Percentiles rank a stretch among this genome's conserved stretches.
These are phyloP conservation scores for Lutjanus erythropterus DNA, from an alignment of 2,113 vertebrate species.

Conservation along the genomic window DNA sequence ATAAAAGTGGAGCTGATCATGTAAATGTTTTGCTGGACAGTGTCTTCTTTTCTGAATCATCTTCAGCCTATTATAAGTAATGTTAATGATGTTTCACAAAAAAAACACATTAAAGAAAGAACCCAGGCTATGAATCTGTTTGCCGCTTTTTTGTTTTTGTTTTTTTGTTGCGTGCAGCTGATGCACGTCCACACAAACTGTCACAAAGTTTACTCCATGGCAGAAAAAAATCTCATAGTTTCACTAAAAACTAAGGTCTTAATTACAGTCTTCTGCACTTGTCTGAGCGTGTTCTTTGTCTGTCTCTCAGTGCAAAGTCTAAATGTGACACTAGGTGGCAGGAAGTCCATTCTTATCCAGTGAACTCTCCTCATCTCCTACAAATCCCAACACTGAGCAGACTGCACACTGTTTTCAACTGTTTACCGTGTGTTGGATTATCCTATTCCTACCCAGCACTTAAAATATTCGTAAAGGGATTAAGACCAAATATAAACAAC, in stretches of 20 bases:
- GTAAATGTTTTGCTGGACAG: too few species aligned
- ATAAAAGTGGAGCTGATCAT: too few species aligned
- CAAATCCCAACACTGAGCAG: not conserved
- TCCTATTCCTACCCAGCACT: not conserved
- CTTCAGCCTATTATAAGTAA: too few species aligned
- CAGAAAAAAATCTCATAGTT: not conserved
- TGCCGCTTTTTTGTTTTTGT: too few species aligned
- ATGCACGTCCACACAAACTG: not conserved
- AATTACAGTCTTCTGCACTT: not conserved
- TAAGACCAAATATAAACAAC: not conserved
- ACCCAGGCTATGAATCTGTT: not conserved
- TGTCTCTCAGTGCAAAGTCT: not conserved
- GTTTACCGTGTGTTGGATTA: not conserved
- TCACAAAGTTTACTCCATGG: not conserved
- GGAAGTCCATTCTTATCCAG: slow-evolving; percentile 23
- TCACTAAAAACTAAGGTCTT: not conserved
- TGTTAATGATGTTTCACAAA: too few species aligned
- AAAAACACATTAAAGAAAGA: too few species aligned
- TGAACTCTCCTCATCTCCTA: not conserved
- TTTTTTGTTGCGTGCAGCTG: not conserved
- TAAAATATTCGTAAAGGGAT: not conserved
- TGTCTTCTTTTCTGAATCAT: too few species aligned
- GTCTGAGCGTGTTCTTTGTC: not conserved
- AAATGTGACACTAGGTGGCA: slow-evolving; percentile 66
- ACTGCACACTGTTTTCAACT: not conserved